Evolutionary conservation across 2,888 invertebrate genomes (phyloP), one percentile per base, ranked within the genome.

Genomic region (Cerceris ruficornis): DNA sequence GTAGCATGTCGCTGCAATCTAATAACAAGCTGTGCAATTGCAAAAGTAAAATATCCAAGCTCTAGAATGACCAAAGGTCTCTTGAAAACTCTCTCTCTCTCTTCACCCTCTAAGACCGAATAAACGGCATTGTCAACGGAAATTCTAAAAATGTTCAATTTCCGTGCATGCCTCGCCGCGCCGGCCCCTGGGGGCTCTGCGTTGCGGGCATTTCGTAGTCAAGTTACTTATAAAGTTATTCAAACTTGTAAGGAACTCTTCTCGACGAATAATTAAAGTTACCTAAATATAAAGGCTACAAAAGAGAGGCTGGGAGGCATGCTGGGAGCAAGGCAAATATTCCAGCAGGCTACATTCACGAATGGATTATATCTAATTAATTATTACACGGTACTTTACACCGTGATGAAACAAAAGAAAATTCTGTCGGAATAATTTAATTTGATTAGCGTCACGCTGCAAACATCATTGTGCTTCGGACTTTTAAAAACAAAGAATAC

Each of bases 191-290:
- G 61, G 80, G 81, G 81, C 69, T 78, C 60, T 69, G 65, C 68
- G 81, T 85, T 83, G 77, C 85, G 68, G 81, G 69, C 81, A 54
- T 82, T 79, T 69, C 76, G 67, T 62, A 78, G 81, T 68, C 76
- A 75, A 86, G 82, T 86, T 86, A 84, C 86, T 86, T 82, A 77
- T 77, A 82, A 85, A 86, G 82, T 86, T 85, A 79, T 82, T 83
- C 67, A 82, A 86, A 85, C 80, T 85, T 78, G 84, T 79, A 86
- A 80, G 85, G 74, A 86, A 84, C 86, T 86, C 76, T 81, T 80
- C 71, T 64, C 78, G 69, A 69, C 76, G 86, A 86, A 85, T 85
- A 86, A 86, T 85, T 86, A 86, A 83, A 86, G 84, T 86, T 86
- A 78, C 82, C 78, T 78, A 78, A 86, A 86, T 75, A 73, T 80